Evolutionary conservation across 2,888 invertebrate genomes (phyloP), one percentile per base, ranked within the genome.

Genomic region (Isotomurus palustris): DNA sequence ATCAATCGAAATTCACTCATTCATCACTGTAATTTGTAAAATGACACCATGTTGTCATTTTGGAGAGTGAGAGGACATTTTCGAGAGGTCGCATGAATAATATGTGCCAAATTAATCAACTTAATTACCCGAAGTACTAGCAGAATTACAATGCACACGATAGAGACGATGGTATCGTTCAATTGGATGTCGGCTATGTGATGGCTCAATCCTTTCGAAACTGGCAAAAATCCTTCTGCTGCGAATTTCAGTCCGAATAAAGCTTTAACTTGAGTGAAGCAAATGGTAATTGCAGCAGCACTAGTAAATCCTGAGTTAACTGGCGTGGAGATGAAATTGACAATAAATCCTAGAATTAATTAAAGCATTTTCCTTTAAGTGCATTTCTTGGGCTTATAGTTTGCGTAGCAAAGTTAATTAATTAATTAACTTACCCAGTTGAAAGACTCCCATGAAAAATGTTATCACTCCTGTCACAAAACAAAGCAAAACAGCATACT

Each of bases 321-420:
- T 0, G 91, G 91, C 0, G 89, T 89, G 2, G 91, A 91, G 29
- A 92, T 89, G 74, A 92, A 91, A 76, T 91, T 89, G 60, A 91
- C 85, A 62, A 92, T 79, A 75, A 91, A 91, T 53, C 91, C 84
- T 84, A 71, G 21, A 74, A 74, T 56, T 58, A 56, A 27, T n/a
- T n/a, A 25, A 44, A 24, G 24, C n/a, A 47, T 22, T 6, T 22
- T 6, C 8, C 22, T n/a, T 27, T 21, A 8, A 27, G 8, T n/a
- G n/a, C n/a, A n/a, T n/a, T n/a, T n/a, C n/a, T n/a, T n/a, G n/a
- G n/a, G n/a, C 12, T 32, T 12, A 32, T 12, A 8, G 32, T 12
- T n/a, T n/a, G n/a, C n/a, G n/a, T n/a, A n/a, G n/a, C n/a, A n/a
- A n/a, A n/a, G n/a, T 40, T 40, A 40, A 17, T 17, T 40, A 8